phyloP scores from a whole-genome alignment of 2,888 invertebrate species.

The Thalpophila matura region DNA sequence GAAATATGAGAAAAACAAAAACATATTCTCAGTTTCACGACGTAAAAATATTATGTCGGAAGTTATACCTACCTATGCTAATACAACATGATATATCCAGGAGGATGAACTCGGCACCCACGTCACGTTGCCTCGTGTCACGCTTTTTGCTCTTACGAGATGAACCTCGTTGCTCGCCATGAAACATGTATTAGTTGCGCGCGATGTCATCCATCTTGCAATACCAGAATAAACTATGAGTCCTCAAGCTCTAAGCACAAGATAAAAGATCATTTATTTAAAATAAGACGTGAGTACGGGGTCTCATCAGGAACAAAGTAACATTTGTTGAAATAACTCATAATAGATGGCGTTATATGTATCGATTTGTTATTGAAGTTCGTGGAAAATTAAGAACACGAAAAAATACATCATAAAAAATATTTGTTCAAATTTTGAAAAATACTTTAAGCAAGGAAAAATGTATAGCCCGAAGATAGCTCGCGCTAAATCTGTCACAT shows the following conservation, averaged over 20 bases:
- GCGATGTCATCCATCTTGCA: constrained; percentile 16
- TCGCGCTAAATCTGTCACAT: too few relatives aligned
- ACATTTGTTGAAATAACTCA: too few relatives aligned
- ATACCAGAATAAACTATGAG: constrained; percentile 8
- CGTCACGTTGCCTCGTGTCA: constrained; percentile 48
- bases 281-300: too few relatives aligned
- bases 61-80: constrained; percentile 57
- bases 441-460: too few relatives aligned
- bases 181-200: constrained; percentile 46
- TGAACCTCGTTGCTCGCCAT: constrained; percentile 36
- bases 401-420: too few relatives aligned
- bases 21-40: constrained; percentile 20
- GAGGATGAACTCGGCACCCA: constrained; percentile 32
- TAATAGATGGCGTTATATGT: too few relatives aligned
- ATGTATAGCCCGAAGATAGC: too few relatives aligned
- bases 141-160: constrained; percentile 43
- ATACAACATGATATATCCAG: constrained; percentile 52
- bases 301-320: too few relatives aligned
- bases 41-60: constrained; percentile 46
- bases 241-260: neutral
- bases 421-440: too few relatives aligned
- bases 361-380: too few relatives aligned
- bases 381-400: too few relatives aligned
- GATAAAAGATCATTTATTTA: too few relatives aligned
- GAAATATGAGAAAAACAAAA: constrained; percentile 27